These are phyloP conservation scores for Stichodactyla helianthus DNA, from an alignment of 64 coral and sea anemone species.

Conservation along the genomic window DNA sequence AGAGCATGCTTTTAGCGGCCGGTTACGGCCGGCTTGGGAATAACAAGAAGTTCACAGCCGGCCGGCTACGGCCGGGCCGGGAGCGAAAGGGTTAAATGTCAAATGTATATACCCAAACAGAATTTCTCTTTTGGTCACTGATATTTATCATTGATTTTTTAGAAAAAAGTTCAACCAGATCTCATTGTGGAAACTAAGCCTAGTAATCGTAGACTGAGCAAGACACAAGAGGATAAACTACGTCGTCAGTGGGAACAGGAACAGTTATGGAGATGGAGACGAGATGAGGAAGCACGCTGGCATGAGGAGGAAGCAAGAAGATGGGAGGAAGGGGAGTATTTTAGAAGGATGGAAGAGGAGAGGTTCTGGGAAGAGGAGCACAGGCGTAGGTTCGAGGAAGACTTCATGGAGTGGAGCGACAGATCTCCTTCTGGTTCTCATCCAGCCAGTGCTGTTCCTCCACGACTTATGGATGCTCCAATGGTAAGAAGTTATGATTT, in stretches of 20 bases:
- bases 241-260: conserved; percentile 94
- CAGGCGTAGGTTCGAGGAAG: conserved; percentile 66
- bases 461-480: conserved; percentile 42
- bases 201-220: conserved; percentile 72
- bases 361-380: conserved; percentile 96
- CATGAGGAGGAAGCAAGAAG: conserved; percentile 50
- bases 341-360: conserved; percentile 84
- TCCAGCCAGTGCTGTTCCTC: conserved; percentile 10
- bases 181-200: conserved; percentile 90
- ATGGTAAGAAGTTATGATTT: conserved; percentile 29
- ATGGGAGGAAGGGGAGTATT: conserved; percentile 96
- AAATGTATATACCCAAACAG: too few relatives aligned
- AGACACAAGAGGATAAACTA: conserved; percentile 89
- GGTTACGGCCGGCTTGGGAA: too few relatives aligned
- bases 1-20: too few relatives aligned
- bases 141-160: background rate
- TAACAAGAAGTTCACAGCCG: too few relatives aligned
- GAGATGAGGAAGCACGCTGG: conserved; percentile 68
- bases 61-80: too few relatives aligned
- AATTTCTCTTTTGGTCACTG: background rate
- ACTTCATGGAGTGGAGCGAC: conserved; percentile 70
- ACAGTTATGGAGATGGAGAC: conserved; percentile 82
- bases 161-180: conserved; percentile 99
- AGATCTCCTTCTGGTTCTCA: conserved; percentile 10
- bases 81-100: too few relatives aligned